A percentile compares a stretch with the other conserved stretches of the same genome.
phyloP scores from a whole-genome alignment of 2,113 vertebrate genomes.

The Acrocephalus arundinaceus region DNA sequence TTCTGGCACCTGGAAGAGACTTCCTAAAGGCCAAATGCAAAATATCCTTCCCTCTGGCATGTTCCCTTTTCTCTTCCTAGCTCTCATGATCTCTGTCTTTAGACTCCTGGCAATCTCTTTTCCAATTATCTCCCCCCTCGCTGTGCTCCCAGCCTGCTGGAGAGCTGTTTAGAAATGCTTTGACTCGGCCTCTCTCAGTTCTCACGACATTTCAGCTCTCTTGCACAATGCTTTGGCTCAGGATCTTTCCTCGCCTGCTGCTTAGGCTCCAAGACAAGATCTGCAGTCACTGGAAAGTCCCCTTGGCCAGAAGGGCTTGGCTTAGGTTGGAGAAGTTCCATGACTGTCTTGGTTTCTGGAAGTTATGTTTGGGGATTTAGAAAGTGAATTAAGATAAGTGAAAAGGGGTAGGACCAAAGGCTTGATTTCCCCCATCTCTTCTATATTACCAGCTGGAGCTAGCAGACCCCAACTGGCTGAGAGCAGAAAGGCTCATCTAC shows the following conservation, averaged over 20 bases:
- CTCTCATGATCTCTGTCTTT: neutral
- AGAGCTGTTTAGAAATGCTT: neutral
- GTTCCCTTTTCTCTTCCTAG: neutral
- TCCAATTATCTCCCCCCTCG: neutral
- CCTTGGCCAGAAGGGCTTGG: neutral
- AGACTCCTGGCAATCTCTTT: neutral
- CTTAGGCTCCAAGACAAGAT: neutral
- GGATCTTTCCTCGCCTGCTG: neutral
- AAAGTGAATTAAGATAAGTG: neutral
- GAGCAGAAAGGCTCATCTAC: neutral
- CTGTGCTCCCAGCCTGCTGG: neutral
- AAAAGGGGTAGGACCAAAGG: neutral
- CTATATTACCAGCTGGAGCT: neutral
- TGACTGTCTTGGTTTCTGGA: neutral
- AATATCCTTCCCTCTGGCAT: neutral
- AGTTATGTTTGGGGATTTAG: neutral
- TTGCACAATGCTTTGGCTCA: conserved; percentile 38
- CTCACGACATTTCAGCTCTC: neutral
- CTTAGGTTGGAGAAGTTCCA: neutral
- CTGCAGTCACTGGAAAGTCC: conserved; percentile 22
- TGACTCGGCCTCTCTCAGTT: neutral
- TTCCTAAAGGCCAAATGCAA: neutral
- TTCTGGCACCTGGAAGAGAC: neutral
- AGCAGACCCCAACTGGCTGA: neutral
- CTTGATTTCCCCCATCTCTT: neutral